Base-by-base conservation (phyloP, 2,888 invertebrate species). In the Dichetophora obliterata region DNA sequence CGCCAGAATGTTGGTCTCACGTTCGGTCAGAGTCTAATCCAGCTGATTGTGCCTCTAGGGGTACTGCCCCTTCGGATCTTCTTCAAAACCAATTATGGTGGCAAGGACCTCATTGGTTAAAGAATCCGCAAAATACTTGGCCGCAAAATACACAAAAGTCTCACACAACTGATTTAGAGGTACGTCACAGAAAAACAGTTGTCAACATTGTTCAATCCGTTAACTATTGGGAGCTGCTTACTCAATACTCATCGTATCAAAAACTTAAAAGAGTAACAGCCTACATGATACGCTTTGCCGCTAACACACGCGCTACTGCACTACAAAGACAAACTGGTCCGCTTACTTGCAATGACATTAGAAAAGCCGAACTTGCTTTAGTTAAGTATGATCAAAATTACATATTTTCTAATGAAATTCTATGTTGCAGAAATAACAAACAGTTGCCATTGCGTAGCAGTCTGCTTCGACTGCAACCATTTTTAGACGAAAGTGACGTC, bases 381-480 rank as follows among this genome's bases (percentile, higher is more conserved):
- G n/a, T 70, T 43, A 75, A 59, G 48, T 74, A 70, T 61, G 0
- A 19, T 2, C 70, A 75, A 43, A 52, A 8, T 27, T 54, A 43
- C 3, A 27, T n/a, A 6, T 77, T 75, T 50, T 43, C 27, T 43
- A 50, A 75, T 31, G 77, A 77, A 71, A 69, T 75, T 71, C 72
- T 16, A 22, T 54, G 19, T 72, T 66, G 61, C 59, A 77, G 19
- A 24, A n/a, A 5, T 37, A 50, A 70, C 3, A 75, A 61, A 34
- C 61, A 34, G 14, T 6, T 75, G 24, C 37, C 59, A 2, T n/a
- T 75, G n/a, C 66, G 75, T 4, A 75, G 66, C 31, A 71, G 71
- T 14, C 71, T 72, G 1, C 19, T 22, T 3, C 61, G 50, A n/a
- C 37, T 75, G 6, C 66, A 75, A 37, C 72, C 71, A 11, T 77